Base-by-base conservation (phyloP, 2,888 invertebrate species). In the Xanthia icteritia region DNA sequence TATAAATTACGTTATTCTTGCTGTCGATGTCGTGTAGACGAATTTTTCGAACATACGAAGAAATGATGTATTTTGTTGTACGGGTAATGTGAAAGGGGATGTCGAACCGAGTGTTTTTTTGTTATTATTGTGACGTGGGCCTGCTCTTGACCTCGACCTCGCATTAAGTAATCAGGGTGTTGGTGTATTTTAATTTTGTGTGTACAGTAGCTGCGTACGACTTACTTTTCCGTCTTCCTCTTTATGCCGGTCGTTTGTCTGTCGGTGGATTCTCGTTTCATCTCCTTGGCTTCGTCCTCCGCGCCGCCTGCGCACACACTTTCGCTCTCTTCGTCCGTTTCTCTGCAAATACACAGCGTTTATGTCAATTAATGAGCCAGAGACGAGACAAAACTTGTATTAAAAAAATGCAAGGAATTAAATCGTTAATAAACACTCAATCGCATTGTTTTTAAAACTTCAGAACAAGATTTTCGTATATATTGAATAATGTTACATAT, bases 261-360 rank as follows among this genome's bases (percentile, higher is more conserved):
- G 85, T 95, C 96, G 0, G 93, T 82, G 13, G 95, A 87, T 64
- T 95, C 95, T 2, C 94, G 89, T 80, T 95, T 95, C 67, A 91
- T 88, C 71, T 95, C 95, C 73, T 95, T 94, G 0, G 92, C 77
- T n/a, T 95, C 95, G 42, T 94, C 95, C 42, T 95, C 96, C 0
- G 90, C 94, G 31, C 94, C 96, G 27, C 93, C 95, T 2, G 92
- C 92, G 82, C 95, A 95, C 2, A 96, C 96, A 58, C 95, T 95
- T 81, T 96, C 96, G 65, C 96, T 96, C 80, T 96, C 96, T 74
- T 96, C 96, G 77, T 96, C 96, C 0, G 96, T 96, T 81, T 96
- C 96, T 81, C 96, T 96, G 88, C 8, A 87, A 85, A 78, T 56
- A 70, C 27, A 77, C 60, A 65, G 66, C 4, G 15, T 6, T 45